A percentile compares a stretch with the other conserved stretches of the same genome.
phyloP scores from a whole-genome alignment of 2,797 vertebrate genomes.

The Argya squamiceps region DNA sequence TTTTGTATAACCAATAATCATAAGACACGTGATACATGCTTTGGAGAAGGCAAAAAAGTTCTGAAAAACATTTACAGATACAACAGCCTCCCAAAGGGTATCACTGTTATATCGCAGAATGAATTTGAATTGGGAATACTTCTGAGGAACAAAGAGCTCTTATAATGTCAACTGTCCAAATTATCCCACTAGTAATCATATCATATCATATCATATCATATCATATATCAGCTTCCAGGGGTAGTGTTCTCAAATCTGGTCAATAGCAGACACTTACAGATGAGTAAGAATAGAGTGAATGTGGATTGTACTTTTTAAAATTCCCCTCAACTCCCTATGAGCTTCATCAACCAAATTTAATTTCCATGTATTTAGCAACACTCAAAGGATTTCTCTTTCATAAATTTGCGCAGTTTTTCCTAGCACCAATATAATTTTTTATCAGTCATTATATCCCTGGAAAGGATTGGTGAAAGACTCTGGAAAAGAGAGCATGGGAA shows the following conservation, averaged over 20 bases:
- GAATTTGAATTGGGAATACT: neutral
- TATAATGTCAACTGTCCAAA: neutral
- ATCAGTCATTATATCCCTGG: neutral
- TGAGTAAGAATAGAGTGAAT: neutral
- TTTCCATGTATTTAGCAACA: neutral
- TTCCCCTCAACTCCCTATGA: neutral
- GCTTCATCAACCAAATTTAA: neutral
- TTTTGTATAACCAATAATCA: neutral
- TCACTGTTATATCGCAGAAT: neutral
- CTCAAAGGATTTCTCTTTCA: neutral
- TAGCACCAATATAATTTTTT: neutral
- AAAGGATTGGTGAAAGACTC: neutral
- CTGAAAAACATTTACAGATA: neutral
- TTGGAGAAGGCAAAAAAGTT: neutral
- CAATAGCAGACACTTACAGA: neutral
- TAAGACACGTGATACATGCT: neutral
- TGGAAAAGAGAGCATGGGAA: neutral
- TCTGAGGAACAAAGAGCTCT: neutral
- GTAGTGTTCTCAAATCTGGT: neutral
- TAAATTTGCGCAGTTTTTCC: neutral
- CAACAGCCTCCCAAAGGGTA: neutral
- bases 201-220: no score
- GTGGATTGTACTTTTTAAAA: neutral
- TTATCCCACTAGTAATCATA: neutral
- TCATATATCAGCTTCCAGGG: neutral